phyloP scores from a whole-genome alignment of 2,797 vertebrate genomes.

The Echeneis naucrates region DNA sequence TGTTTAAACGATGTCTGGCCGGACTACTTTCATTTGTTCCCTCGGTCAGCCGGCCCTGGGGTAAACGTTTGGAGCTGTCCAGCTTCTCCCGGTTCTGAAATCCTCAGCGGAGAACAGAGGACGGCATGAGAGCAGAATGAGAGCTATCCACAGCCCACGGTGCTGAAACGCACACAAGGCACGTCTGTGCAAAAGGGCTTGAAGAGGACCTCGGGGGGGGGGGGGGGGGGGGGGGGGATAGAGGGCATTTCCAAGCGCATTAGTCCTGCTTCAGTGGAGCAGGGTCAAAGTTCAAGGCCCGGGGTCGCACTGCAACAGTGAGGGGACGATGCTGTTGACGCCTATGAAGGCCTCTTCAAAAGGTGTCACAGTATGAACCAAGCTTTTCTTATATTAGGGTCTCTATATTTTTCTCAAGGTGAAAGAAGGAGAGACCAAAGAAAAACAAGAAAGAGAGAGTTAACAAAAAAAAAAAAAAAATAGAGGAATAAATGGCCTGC shows the following conservation, averaged over 20 bases:
- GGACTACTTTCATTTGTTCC: slow-evolving; percentile 11
- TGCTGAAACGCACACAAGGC: slow-evolving; percentile 57
- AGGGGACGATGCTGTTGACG: slow-evolving; percentile 36
- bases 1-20: slow-evolving; percentile 10
- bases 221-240: neutral
- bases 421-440: neutral
- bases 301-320: slow-evolving; percentile 30
- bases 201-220: slow-evolving; percentile 19
- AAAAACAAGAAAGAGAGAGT: slow-evolving; percentile 11
- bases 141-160: slow-evolving; percentile 65
- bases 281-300: slow-evolving; percentile 58
- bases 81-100: slow-evolving; percentile 31
- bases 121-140: slow-evolving; percentile 29
- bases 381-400: slow-evolving; percentile 6
- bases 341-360: slow-evolving; percentile 50
- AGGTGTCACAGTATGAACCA: slow-evolving; percentile 19
- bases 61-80: slow-evolving; percentile 45
- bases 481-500: slow-evolving; percentile 13
- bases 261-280: slow-evolving; percentile 58
- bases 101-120: slow-evolving; percentile 22
- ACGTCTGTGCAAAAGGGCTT: slow-evolving; percentile 39
- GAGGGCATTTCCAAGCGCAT: slow-evolving; percentile 46
- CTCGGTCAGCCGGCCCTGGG: slow-evolving; percentile 4
- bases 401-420: slow-evolving; percentile 47
- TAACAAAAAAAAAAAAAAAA: too few relatives aligned